phyloP scores from a whole-genome alignment of 1,140 invertebrate genomes.

The Diachasmimorpha longicaudata region DNA sequence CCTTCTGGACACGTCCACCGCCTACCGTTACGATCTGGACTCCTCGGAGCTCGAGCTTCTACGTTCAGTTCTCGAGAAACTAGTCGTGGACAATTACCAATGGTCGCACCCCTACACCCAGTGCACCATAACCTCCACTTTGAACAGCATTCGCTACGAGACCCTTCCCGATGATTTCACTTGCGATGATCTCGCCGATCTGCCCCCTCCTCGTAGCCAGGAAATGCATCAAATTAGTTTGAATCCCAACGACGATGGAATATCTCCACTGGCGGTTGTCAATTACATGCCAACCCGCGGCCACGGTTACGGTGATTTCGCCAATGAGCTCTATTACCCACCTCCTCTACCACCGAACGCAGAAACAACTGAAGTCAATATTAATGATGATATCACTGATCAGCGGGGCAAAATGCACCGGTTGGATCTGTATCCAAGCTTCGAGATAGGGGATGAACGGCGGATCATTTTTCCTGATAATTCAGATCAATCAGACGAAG shows the following conservation, averaged over 20 bases:
- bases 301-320: conserved; percentile 71
- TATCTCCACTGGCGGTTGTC: conserved; percentile 75
- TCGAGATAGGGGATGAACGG: not conserved
- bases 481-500: not conserved
- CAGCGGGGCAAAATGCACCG: not conserved
- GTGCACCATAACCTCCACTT: conserved; percentile 78
- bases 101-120: conserved; percentile 85
- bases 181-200: not conserved
- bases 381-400: not conserved
- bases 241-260: conserved; percentile 43
- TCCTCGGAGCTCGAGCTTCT: conserved; percentile 70
- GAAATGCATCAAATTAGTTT: not conserved
- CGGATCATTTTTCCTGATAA: not conserved
- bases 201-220: not conserved
- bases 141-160: conserved; percentile 70
- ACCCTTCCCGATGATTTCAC: conserved; percentile 32
- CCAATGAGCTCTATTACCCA: conserved; percentile 80
- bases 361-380: not conserved
- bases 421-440: not conserved
- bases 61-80: conserved; percentile 71
- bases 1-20: conserved; percentile 66
- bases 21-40: conserved; percentile 70
- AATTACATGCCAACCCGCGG: conserved; percentile 77
- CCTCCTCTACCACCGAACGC: conserved; percentile 45
- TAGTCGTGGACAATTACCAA: conserved; percentile 74